Evolutionary conservation across 2,888 invertebrate species (phyloP).

Genomic region (Trissonchulus latispiculum): DNA sequence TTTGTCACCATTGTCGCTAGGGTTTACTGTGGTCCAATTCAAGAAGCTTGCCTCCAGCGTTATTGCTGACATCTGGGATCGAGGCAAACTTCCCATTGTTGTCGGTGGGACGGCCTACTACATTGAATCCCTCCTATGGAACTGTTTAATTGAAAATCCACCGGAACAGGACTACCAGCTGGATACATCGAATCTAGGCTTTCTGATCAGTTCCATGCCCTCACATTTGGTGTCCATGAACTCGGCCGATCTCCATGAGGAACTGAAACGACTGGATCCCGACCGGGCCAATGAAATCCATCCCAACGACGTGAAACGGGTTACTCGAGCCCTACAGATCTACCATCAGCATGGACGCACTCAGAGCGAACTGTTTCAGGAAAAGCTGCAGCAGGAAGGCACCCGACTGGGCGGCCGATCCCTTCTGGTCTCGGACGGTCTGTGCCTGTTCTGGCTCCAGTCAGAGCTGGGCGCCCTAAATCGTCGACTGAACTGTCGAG

Average conservation of each 20-base stretch:
- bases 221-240: slow-evolving; percentile 38
- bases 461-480: slow-evolving; percentile 68
- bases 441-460: slow-evolving; percentile 76
- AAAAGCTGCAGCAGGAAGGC: not conserved
- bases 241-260: slow-evolving; percentile 60
- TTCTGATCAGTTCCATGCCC: no score
- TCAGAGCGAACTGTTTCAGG: slow-evolving; percentile 7
- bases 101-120: slow-evolving; percentile 98
- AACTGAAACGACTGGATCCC: slow-evolving; percentile 65
- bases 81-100: slow-evolving; percentile 70
- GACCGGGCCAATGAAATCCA: slow-evolving; percentile 67
- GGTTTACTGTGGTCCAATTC: slow-evolving; percentile 73
- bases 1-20: slow-evolving; percentile 59
- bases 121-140: slow-evolving; percentile 86
- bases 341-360: no score
- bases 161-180: not conserved
- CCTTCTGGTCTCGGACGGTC: slow-evolving; percentile 60
- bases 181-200: no score
- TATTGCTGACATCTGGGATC: slow-evolving; percentile 60
- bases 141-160: slow-evolving; percentile 58
- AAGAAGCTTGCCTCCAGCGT: slow-evolving; percentile 59
- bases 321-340: slow-evolving; percentile 51
- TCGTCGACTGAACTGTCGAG: slow-evolving; percentile 60
- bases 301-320: slow-evolving; percentile 80
- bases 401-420: slow-evolving; percentile 35